Conservation (phyloP, 2,113 vertebrate species). For the Macquaria australasica region DNA sequence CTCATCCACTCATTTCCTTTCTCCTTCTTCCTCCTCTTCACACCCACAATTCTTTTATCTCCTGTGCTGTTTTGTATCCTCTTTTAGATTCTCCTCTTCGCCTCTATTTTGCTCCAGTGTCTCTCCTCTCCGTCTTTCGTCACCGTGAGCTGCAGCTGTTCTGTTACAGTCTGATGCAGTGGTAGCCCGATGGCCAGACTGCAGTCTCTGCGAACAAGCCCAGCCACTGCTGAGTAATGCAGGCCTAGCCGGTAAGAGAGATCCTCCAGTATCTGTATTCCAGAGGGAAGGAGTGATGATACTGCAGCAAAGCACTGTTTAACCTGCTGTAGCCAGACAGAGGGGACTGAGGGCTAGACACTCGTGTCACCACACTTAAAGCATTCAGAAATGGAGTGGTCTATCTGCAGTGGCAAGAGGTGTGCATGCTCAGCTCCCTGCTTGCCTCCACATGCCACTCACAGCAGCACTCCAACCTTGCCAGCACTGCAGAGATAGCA, state of each 20-base stretch:
- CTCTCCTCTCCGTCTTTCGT: slow-evolving; percentile 29
- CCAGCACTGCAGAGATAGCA: slow-evolving; percentile 66
- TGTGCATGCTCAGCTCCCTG: slow-evolving; percentile 53
- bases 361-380: slow-evolving; percentile 44
- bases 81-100: slow-evolving; percentile 59
- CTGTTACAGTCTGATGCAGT: slow-evolving; percentile 40
- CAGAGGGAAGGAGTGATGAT: slow-evolving; percentile 55
- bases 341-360: slow-evolving; percentile 28
- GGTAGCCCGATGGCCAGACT: slow-evolving; percentile 32
- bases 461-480: slow-evolving; percentile 43
- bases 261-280: slow-evolving; percentile 57
- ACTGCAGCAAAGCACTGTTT: slow-evolving; percentile 33
- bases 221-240: slow-evolving; percentile 56
- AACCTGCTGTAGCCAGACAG: slow-evolving; percentile 48
- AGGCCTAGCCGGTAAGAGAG: slow-evolving; percentile 42
- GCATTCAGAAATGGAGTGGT: slow-evolving; percentile 17
- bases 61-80: slow-evolving; percentile 40
- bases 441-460: slow-evolving; percentile 47
- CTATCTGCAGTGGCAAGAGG: slow-evolving; percentile 60
- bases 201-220: slow-evolving; percentile 50
- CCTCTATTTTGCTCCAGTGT: slow-evolving; percentile 34
- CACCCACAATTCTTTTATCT: slow-evolving; percentile 38
- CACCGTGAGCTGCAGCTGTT: slow-evolving; percentile 21
- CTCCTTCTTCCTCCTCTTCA: slow-evolving; percentile 43
- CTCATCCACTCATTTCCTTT: slow-evolving; percentile 41